Evolutionary conservation across 2,797 vertebrate species (phyloP).

Genomic region (Sebastes iracundus): DNA sequence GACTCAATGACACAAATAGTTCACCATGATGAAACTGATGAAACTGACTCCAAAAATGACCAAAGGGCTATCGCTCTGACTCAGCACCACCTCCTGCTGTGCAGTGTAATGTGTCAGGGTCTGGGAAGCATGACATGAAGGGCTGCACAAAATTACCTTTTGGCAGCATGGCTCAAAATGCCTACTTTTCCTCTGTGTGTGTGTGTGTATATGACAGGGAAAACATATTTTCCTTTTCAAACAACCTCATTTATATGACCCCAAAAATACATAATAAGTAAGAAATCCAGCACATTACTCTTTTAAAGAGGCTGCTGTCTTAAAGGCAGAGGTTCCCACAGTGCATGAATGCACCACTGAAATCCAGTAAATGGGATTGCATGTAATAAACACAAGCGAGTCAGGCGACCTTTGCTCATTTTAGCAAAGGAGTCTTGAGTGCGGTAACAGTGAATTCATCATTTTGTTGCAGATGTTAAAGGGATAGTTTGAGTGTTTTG

Average conservation of each 20-base stretch:
- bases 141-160: neutral
- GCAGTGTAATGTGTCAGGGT: neutral
- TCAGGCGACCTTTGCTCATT: neutral
- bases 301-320: neutral
- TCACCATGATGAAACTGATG: conserved; percentile 6
- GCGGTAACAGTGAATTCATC: neutral
- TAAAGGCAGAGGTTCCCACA: neutral
- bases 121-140: neutral
- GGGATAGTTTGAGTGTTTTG: too few species aligned
- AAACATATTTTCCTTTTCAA: neutral
- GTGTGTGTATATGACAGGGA: too few species aligned
- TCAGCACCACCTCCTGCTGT: conserved; percentile 21
- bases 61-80: neutral
- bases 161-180: neutral
- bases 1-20: neutral
- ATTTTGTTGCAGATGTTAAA: neutral
- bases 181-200: neutral
- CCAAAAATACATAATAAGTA: neutral
- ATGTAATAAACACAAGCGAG: neutral
- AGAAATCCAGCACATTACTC: neutral
- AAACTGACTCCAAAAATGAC: neutral
- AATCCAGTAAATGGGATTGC: too few species aligned
- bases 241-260: neutral
- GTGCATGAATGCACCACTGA: neutral
- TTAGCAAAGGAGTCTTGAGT: neutral